A percentile compares a stretch with the other conserved stretches of the same genome.
Conservation (phyloP, 2,113 vertebrate species). For the Ginglymostoma cirratum region DNA sequence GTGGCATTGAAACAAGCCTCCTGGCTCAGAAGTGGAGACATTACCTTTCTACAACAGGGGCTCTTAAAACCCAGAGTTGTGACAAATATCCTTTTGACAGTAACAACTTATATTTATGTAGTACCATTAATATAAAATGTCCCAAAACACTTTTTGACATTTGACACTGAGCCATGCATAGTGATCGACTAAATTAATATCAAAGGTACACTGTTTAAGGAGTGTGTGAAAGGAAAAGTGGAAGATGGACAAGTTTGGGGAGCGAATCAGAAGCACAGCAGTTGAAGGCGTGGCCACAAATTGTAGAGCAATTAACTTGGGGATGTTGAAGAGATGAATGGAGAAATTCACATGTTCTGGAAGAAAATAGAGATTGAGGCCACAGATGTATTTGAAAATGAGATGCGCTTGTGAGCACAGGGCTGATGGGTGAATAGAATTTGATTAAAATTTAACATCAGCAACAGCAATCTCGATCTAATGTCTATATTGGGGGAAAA, state of each 20-base stretch:
- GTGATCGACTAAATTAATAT: neutral
- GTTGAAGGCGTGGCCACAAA: neutral
- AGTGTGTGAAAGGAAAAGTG: neutral
- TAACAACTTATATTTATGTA: neutral
- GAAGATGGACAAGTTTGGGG: neutral
- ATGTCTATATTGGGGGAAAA: neutral
- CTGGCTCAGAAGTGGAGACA: too few species aligned
- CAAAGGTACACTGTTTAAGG: neutral
- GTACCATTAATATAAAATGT: neutral
- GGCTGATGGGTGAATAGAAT: neutral
- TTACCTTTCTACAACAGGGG: too few species aligned
- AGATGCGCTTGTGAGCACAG: too few species aligned
- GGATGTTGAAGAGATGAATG: neutral
- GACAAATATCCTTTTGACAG: too few species aligned
- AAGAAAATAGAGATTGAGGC: neutral
- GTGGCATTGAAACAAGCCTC: too few species aligned
- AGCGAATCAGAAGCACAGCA: neutral
- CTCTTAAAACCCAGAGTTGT: too few species aligned
- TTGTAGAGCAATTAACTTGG: neutral
- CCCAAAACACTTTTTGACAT: neutral
- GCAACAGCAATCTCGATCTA: neutral
- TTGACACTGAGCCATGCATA: neutral
- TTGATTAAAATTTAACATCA: neutral
- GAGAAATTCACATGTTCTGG: neutral
- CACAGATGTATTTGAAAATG: neutral